A percentile compares a stretch with the other conserved stretches of the same genome.
Conservation (phyloP, 2,113 vertebrate genomes). For the Atherinomorus stipes region DNA sequence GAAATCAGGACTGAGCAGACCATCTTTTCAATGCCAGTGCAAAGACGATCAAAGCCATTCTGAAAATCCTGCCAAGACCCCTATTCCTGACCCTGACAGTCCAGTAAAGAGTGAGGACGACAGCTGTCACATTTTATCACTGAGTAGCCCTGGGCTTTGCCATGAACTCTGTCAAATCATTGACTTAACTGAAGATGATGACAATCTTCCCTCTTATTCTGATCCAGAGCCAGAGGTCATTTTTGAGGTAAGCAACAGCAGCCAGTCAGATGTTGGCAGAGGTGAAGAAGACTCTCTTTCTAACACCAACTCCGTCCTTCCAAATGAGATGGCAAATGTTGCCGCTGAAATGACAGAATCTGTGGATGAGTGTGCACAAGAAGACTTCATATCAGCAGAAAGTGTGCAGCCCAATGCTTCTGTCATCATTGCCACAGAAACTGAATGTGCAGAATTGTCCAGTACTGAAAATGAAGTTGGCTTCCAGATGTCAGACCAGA, state of each 20-base stretch:
- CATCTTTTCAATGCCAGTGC: conserved; percentile 52
- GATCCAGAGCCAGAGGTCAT: neutral
- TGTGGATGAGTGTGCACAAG: neutral
- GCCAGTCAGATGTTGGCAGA: neutral
- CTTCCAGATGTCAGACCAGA: neutral
- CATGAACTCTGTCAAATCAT: neutral
- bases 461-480: conserved; percentile 6
- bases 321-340: neutral
- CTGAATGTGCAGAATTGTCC: neutral
- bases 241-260: neutral
- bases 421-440: conserved; percentile 1
- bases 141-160: neutral
- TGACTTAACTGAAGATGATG: conserved; percentile 8
- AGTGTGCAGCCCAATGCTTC: neutral
- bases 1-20: neutral
- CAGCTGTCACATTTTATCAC: neutral
- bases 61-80: neutral
- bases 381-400: neutral
- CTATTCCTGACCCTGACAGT: neutral
- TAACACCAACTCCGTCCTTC: conserved; percentile 9
- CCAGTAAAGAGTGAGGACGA: neutral
- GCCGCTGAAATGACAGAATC: neutral
- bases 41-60: neutral
- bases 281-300: conserved; percentile 12
- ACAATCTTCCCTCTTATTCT: neutral